phyloP scores from a whole-genome alignment of 2,113 vertebrate species.

The Xerus inauris region DNA sequence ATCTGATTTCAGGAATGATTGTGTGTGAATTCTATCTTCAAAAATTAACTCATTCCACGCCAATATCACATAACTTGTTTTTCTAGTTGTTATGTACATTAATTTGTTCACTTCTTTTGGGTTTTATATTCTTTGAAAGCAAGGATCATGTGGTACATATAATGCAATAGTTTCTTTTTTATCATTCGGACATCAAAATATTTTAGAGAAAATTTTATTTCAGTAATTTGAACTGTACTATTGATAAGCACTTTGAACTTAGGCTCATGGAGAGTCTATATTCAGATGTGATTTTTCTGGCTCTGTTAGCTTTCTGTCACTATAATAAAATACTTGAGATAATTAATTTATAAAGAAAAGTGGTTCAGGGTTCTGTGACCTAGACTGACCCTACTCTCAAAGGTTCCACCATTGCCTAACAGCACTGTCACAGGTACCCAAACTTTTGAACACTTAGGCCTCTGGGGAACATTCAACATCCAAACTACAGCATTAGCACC shows the following conservation, averaged over 20 bases:
- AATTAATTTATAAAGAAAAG: neutral
- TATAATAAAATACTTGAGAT: neutral
- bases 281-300: neutral
- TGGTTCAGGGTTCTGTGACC: neutral
- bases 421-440: neutral
- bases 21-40: neutral
- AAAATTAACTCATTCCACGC: conserved; percentile 14
- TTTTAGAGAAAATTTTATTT: conserved; percentile 27
- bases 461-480: neutral
- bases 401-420: neutral
- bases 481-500: neutral
- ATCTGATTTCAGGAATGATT: neutral
- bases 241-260: neutral
- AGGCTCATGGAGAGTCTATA: neutral
- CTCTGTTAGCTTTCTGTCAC: neutral
- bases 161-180: neutral
- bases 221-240: conserved; percentile 28
- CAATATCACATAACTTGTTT: neutral
- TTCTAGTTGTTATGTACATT: neutral
- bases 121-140: conserved; percentile 51
- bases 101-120: neutral
- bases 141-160: neutral
- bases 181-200: neutral
- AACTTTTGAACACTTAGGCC: neutral
- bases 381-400: neutral